A percentile compares a stretch with the other conserved stretches of the same genome.
phyloP scores from a whole-genome alignment of 2,888 invertebrate species.

The Oxyteleia sp. region DNA sequence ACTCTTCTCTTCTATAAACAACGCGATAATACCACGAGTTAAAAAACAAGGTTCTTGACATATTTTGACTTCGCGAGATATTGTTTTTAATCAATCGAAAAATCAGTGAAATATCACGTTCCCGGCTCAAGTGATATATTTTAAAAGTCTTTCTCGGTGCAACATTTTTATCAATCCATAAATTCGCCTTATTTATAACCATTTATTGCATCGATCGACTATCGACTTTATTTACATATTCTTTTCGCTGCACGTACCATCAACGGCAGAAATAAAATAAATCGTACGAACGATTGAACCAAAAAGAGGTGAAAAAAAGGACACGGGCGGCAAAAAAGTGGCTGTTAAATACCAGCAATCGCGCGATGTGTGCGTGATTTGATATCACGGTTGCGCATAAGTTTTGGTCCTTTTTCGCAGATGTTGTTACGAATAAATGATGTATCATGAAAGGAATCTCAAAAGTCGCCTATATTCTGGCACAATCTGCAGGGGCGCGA shows the following conservation, averaged over 20 bases:
- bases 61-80: too few species aligned
- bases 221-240: slow-evolving; percentile 48
- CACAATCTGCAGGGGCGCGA: slow-evolving; percentile 12
- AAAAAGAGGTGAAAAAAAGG: not conserved
- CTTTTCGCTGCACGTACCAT: not conserved
- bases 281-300: slow-evolving; percentile 5
- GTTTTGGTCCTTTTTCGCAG: slow-evolving; percentile 10
- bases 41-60: too few species aligned
- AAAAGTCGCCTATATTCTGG: slow-evolving; percentile 46
- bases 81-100: too few species aligned
- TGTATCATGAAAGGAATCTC: slow-evolving; percentile 27
- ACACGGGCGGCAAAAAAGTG: not conserved
- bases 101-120: not conserved
- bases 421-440: slow-evolving; percentile 29
- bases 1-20: too few species aligned
- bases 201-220: slow-evolving; percentile 27
- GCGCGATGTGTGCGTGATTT: slow-evolving; percentile 1
- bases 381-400: slow-evolving; percentile 11
- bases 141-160: not conserved
- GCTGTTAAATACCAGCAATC: not conserved
- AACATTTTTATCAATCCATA: slow-evolving; percentile 24
- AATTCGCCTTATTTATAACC: slow-evolving; percentile 35
- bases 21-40: too few species aligned
- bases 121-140: too few species aligned
- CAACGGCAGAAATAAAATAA: slow-evolving; percentile 10